A percentile compares a stretch with the other conserved stretches of the same genome.
These are phyloP conservation scores for Hypotaenidia philippensis DNA, from an alignment of 2,797 vertebrate species.

Conservation along the genomic window DNA sequence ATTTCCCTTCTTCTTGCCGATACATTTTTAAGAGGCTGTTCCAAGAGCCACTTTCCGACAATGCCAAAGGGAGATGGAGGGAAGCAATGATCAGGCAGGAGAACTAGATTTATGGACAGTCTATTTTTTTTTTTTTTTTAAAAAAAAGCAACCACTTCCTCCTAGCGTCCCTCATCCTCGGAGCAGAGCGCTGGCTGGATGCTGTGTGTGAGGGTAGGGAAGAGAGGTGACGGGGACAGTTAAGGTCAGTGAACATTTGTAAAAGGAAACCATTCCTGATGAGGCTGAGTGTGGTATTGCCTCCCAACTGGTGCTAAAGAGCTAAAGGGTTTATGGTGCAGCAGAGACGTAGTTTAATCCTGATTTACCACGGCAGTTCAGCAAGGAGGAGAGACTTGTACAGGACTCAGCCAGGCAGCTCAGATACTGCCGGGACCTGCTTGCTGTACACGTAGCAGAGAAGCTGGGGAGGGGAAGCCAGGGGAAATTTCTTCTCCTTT, in stretches of 20 bases:
- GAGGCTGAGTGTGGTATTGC: slow-evolving; percentile 6
- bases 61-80: slow-evolving; percentile 3
- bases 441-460: accelerated
- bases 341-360: slow-evolving; percentile 44
- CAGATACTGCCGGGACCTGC: accelerated
- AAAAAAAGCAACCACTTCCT: background rate
- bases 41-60: slow-evolving; percentile 34
- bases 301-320: slow-evolving; percentile 38
- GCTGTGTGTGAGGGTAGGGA: background rate
- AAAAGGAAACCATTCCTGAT: slow-evolving; percentile 21
- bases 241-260: background rate
- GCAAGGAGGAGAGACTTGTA: background rate
- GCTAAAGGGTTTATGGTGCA: slow-evolving; percentile 52
- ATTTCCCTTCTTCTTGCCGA: slow-evolving; percentile 40
- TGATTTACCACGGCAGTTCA: slow-evolving; percentile 23
- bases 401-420: background rate
- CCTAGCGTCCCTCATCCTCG: background rate
- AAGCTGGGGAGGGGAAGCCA: background rate
- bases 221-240: background rate
- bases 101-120: slow-evolving; percentile 36
- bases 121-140: background rate
- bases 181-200: background rate
- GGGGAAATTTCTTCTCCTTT: background rate
- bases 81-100: slow-evolving; percentile 16
- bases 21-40: slow-evolving; percentile 37